Evolutionary conservation across 2,888 invertebrate species (phyloP).

Genomic region (Macaria liturata): DNA sequence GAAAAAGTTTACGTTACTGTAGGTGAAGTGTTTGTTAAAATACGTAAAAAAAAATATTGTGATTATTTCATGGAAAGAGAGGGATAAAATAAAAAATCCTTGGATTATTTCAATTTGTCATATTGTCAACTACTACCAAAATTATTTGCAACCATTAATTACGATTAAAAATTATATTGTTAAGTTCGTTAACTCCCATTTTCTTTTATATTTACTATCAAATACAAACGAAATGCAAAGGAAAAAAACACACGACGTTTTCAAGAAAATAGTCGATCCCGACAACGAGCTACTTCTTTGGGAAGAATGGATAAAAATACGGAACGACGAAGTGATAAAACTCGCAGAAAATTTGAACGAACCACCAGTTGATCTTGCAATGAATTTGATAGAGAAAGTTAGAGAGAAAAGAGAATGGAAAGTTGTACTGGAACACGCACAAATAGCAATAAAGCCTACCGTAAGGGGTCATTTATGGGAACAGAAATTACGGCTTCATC

Average conservation of each 20-base stretch:
- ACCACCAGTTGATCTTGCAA: constrained; percentile 60
- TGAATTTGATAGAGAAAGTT: constrained; percentile 61
- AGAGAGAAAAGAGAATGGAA: constrained; percentile 66
- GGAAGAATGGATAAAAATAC: constrained; percentile 71
- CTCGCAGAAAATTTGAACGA: constrained; percentile 48
- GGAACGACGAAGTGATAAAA: constrained; percentile 56
- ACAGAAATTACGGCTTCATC: constrained; percentile 57
- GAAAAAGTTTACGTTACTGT: too few relatives aligned
- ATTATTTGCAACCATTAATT: too few relatives aligned
- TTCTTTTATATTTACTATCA: too few relatives aligned
- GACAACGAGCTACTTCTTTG: constrained; percentile 62
- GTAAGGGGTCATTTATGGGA: constrained; percentile 61
- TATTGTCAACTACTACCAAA: too few relatives aligned
- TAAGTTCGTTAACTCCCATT: too few relatives aligned
- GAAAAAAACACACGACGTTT: constrained; percentile 32
- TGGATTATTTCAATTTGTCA: too few relatives aligned
- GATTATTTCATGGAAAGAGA: too few relatives aligned
- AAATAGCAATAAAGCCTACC: constrained; percentile 51
- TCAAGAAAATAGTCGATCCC: constrained; percentile 43
- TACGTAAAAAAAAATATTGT: too few relatives aligned
- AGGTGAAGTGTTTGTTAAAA: too few relatives aligned
- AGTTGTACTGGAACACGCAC: constrained; percentile 60
- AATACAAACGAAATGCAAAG: constrained; percentile 24
- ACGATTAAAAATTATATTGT: too few relatives aligned
- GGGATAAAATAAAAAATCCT: too few relatives aligned